Evolutionary conservation across 37 sponge, comb jelly and placozoan genomes (phyloP).

Genomic region (Ephydatia muelleri): DNA sequence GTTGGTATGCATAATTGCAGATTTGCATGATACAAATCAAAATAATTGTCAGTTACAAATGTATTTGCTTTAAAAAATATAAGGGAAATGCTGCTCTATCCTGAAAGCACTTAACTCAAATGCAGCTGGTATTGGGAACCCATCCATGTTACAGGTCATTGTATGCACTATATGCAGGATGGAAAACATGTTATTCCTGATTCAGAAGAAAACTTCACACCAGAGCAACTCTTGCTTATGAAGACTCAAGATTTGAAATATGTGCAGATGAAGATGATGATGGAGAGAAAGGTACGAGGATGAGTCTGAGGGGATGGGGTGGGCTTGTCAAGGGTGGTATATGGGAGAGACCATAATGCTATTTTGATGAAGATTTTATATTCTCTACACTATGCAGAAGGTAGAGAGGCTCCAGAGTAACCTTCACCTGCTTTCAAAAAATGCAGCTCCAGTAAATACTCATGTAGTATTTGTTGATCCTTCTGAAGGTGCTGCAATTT

Average conservation of each 20-base stretch:
- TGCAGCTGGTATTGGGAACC: too few relatives aligned
- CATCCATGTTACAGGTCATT: too few relatives aligned
- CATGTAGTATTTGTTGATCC: slow-evolving; percentile 77
- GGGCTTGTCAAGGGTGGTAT: neutral
- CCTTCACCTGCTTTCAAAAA: slow-evolving; percentile 51
- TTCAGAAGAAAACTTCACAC: slow-evolving; percentile 58
- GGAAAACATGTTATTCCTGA: slow-evolving; percentile 66
- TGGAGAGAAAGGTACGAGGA: slow-evolving; percentile 65
- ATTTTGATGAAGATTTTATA: neutral
- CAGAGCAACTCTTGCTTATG: slow-evolving; percentile 74
- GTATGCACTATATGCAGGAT: slow-evolving; percentile 18
- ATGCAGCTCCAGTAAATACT: slow-evolving; percentile 29
- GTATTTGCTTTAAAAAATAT: too few relatives aligned
- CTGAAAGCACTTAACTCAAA: too few relatives aligned
- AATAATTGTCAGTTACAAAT: too few relatives aligned
- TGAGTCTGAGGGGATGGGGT: neutral
- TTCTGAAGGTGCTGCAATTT: slow-evolving; percentile 18
- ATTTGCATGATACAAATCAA: too few relatives aligned
- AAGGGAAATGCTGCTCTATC: too few relatives aligned
- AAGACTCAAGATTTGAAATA: slow-evolving; percentile 93
- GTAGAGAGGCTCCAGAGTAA: slow-evolving; percentile 49
- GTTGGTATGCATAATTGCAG: too few relatives aligned
- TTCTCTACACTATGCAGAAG: slow-evolving; percentile 40
- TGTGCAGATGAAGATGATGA: slow-evolving; percentile 69
- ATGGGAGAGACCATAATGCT: neutral